Percentiles rank a stretch among this genome's conserved stretches.
Evolutionary conservation across 2,888 invertebrate species (phyloP).

Genomic region (Agonopterix alstromeriana): DNA sequence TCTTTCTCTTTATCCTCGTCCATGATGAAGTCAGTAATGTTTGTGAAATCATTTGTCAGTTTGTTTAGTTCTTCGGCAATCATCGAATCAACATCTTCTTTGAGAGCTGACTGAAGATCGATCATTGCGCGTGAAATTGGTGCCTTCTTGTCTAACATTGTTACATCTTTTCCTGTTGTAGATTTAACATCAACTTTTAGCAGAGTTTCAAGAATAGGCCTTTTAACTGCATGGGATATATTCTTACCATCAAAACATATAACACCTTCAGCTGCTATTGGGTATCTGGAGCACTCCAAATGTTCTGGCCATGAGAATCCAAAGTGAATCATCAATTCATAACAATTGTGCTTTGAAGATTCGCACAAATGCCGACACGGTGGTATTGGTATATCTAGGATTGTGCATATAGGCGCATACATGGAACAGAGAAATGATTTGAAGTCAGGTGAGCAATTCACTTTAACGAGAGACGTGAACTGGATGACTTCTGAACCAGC

Average conservation of each 20-base stretch:
- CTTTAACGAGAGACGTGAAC: slow-evolving; percentile 95
- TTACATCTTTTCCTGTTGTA: slow-evolving; percentile 67
- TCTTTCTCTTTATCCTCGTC: too few species aligned
- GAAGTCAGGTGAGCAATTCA: slow-evolving; percentile 94
- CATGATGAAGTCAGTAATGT: too few species aligned
- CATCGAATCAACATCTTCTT: too few species aligned
- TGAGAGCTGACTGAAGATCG: too few species aligned
- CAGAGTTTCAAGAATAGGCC: slow-evolving; percentile 40
- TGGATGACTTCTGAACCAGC: slow-evolving; percentile 95
- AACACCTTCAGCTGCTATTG: slow-evolving; percentile 79
- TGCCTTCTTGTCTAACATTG: slow-evolving; percentile 15
- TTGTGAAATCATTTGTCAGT: too few species aligned
- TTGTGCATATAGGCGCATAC: slow-evolving; percentile 97
- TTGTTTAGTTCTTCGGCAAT: too few species aligned
- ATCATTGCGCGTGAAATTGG: too few species aligned
- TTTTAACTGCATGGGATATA: slow-evolving; percentile 76
- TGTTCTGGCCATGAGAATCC: slow-evolving; percentile 93
- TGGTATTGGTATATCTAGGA: slow-evolving; percentile 90
- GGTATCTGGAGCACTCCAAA: slow-evolving; percentile 91
- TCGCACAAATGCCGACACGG: slow-evolving; percentile 94
- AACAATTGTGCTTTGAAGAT: slow-evolving; percentile 92
- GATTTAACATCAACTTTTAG: slow-evolving; percentile 67
- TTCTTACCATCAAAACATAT: slow-evolving; percentile 90
- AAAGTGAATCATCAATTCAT: slow-evolving; percentile 89
- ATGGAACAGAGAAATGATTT: slow-evolving; percentile 97